Evolutionary conservation across 2,888 invertebrate genomes (phyloP), one percentile per base, ranked within the genome.

Genomic region (Agriopis marginaria): DNA sequence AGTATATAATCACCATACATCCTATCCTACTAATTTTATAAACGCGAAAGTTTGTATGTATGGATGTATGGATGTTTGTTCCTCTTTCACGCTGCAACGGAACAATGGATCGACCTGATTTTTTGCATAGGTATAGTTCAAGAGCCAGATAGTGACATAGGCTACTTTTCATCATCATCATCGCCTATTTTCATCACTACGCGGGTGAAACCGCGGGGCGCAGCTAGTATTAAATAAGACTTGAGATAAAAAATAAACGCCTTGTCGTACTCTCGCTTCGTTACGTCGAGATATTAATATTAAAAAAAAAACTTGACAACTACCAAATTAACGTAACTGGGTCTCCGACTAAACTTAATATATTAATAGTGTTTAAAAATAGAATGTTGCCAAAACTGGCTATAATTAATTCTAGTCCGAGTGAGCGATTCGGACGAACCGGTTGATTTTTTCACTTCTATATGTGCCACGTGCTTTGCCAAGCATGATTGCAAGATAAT

Each of bases 361-460:
- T 17, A 40, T 56, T 47, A n/a, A n/a, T n/a, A 44, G n/a, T 8
- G 67, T 50, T 63, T 68, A 68, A 49, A 68, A 63, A 68, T 68
- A 68, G 63, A 53, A 53, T 63, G 47, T 59, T 63, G 63, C 63
- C 58, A 67, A 68, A 68, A 59, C 58, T 49, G 32, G 56, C 14
- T 17, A 39, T 64, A 64, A 64, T 54, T 44, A 44, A 64, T 63
- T 56, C 17, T 9, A 56, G 10, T 17, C 42, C 0, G 23, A n/a
- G 40, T 42, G 17, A 45, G 45, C 45, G 58, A 23, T 44, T 45
- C 32, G 45, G 45, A 23, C n/a, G 8, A 47, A 47, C 58, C 58
- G 58, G 58, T 58, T 58, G 12, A 0, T 45, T 58, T 58, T 58
- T 58, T 58, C 32, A 12, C 45, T 45, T 12, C 8, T 12, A 5